phyloP scores from a whole-genome alignment of 2,113 vertebrate species.

The Carettochelys insculpta region DNA sequence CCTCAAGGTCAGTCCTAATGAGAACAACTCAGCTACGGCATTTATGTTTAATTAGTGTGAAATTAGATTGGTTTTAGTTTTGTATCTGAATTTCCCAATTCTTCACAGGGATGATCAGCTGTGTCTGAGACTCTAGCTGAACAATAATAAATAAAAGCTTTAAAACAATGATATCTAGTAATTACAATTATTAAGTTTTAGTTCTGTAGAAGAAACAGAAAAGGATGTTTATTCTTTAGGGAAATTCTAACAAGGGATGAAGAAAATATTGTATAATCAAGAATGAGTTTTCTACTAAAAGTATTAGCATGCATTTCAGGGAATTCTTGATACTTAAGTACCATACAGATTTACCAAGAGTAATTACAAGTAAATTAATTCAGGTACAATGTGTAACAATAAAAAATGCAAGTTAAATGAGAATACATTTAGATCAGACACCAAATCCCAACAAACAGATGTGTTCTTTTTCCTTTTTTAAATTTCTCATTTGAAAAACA shows the following conservation, averaged over 20 bases:
- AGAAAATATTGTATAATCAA: background rate
- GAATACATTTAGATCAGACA: background rate
- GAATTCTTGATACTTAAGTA: background rate
- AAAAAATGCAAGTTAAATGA: background rate
- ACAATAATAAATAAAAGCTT: background rate
- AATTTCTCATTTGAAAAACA: background rate
- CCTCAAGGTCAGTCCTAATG: background rate
- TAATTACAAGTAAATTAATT: background rate
- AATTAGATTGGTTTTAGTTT: background rate
- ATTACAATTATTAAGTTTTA: constrained; percentile 20
- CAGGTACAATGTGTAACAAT: background rate
- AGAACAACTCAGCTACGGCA: background rate
- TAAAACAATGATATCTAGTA: background rate
- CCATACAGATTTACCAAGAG: background rate
- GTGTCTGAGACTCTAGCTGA: background rate
- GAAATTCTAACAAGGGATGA: background rate
- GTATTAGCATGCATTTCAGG: background rate
- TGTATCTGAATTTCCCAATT: background rate
- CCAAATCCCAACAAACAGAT: background rate
- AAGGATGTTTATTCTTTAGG: background rate
- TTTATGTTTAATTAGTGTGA: background rate
- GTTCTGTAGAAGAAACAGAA: background rate
- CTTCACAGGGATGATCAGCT: background rate
- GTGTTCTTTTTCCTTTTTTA: background rate
- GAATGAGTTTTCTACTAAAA: background rate